These are phyloP conservation scores for Elegia similella DNA, from an alignment of 2,888 invertebrate species.

Conservation along the genomic window DNA sequence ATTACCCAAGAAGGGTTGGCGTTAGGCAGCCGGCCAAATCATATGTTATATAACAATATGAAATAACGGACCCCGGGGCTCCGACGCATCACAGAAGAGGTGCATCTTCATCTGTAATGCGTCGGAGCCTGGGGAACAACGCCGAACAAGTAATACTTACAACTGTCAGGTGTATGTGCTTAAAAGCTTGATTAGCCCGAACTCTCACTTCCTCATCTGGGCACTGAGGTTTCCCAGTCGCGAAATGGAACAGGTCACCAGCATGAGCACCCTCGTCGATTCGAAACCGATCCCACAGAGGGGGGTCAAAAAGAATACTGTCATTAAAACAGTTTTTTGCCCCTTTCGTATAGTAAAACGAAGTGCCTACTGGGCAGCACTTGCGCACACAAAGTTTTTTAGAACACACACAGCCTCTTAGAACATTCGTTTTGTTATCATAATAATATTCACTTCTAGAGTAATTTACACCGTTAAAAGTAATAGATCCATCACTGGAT, in stretches of 20 bases:
- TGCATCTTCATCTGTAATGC: no score
- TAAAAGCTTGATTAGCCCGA: slow-evolving; percentile 26
- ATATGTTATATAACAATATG: no score
- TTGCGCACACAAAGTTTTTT: slow-evolving; percentile 48
- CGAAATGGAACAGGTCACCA: slow-evolving; percentile 42
- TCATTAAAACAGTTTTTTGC: slow-evolving; percentile 34
- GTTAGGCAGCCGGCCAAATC: no score
- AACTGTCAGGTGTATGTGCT: slow-evolving; percentile 36
- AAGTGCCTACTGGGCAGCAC: slow-evolving; percentile 55
- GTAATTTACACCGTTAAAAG: slow-evolving; percentile 39
- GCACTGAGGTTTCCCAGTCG: slow-evolving; percentile 47
- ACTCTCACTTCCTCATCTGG: slow-evolving; percentile 28
- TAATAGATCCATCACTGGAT: slow-evolving; percentile 35
- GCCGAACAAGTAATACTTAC: slow-evolving; percentile 36
- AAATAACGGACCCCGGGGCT: no score
- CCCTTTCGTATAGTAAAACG: slow-evolving; percentile 26
- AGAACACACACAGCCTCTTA: slow-evolving; percentile 46
- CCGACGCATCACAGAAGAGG: no score
- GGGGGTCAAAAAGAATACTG: slow-evolving; percentile 40
- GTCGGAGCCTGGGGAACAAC: no score
- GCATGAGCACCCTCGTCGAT: slow-evolving; percentile 33
- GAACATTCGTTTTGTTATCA: slow-evolving; percentile 31
- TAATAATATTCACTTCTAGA: slow-evolving; percentile 41
- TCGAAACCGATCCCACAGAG: slow-evolving; percentile 41
- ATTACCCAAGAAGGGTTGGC: no score